phyloP scores from a whole-genome alignment of 2,797 vertebrate species.

The Pipistrellus nathusii region DNA sequence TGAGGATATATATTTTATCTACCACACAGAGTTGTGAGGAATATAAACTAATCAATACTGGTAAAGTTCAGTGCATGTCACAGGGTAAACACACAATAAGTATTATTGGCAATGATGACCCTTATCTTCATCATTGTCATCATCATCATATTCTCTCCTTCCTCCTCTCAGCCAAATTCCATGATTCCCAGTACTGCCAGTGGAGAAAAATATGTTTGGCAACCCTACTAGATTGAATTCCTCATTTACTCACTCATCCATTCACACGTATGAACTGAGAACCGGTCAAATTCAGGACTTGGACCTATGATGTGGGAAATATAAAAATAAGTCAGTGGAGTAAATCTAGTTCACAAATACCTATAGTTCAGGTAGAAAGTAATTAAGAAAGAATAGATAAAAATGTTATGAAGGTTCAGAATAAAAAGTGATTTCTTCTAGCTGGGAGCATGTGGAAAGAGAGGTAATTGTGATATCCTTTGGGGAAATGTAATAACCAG shows the following conservation, averaged over 20 bases:
- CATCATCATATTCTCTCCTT: neutral
- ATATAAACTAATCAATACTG: neutral
- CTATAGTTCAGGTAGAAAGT: neutral
- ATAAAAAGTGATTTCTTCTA: slow-evolving; percentile 20
- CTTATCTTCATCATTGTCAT: neutral
- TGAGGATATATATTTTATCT: neutral
- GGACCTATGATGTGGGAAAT: neutral
- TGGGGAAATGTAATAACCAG: neutral
- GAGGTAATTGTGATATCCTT: neutral
- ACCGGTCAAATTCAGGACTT: neutral
- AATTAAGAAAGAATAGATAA: neutral
- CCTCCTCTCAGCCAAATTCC: neutral
- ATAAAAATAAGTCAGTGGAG: neutral
- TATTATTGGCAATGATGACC: neutral
- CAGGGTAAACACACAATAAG: neutral
- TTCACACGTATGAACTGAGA: slow-evolving; percentile 7
- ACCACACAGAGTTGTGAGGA: neutral
- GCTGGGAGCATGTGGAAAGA: neutral
- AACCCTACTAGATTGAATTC: neutral
- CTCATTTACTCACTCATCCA: neutral
- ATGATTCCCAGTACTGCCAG: neutral
- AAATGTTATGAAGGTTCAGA: neutral
- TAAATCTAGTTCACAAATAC: neutral
- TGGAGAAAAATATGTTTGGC: neutral
- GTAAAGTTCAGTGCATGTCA: neutral